Conservation (phyloP, 2,113 vertebrate species). For the Myocastor coypus region DNA sequence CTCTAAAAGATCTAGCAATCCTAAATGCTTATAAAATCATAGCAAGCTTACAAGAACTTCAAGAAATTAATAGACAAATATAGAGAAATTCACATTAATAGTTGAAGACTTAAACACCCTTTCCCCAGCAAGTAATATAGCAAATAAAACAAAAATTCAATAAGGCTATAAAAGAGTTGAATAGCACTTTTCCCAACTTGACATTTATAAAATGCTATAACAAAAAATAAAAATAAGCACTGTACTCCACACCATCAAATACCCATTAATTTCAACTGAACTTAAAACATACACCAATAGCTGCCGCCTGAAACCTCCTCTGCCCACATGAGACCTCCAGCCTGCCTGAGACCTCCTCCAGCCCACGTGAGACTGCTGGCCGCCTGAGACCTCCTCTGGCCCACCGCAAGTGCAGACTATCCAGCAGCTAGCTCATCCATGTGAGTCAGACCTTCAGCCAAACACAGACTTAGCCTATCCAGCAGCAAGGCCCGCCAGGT, state of each 20-base stretch:
- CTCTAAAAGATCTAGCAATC: not conserved
- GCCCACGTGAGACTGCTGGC: no score
- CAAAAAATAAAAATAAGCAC: not conserved
- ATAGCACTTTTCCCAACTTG: slow-evolving; percentile 13
- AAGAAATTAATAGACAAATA: slow-evolving; percentile 27
- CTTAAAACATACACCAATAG: not conserved
- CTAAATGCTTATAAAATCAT: not conserved
- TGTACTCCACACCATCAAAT: slow-evolving; percentile 12
- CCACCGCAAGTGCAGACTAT: no score
- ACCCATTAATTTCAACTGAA: not conserved
- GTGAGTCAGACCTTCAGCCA: no score
- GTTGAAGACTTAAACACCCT: slow-evolving; percentile 16
- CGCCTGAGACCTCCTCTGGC: no score
- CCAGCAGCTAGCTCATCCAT: no score
- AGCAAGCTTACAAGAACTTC: not conserved
- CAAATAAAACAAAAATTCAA: slow-evolving; percentile 8
- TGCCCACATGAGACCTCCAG: no score
- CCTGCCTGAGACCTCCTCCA: no score
- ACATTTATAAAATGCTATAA: slow-evolving; percentile 17
- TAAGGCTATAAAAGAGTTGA: not conserved
- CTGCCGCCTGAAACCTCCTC: no score
- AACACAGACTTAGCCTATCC: no score
- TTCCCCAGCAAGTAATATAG: slow-evolving; percentile 11
- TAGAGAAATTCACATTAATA: slow-evolving; percentile 15
- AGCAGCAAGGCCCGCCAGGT: no score